phyloP scores from a whole-genome alignment of 2,113 vertebrate genomes.

The Balaenoptera acutorostrata region DNA sequence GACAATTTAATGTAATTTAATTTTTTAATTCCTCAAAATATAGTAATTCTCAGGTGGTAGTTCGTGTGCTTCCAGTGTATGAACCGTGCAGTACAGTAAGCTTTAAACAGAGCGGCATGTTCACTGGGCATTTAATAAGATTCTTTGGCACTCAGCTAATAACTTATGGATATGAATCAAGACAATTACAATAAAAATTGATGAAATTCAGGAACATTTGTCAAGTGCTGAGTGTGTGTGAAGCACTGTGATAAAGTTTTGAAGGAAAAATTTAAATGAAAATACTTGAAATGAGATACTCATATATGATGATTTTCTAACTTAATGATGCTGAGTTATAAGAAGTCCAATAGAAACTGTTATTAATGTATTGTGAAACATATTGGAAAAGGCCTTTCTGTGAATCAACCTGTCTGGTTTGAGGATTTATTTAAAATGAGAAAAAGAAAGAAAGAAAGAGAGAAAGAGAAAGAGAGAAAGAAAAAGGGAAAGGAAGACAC shows the following conservation, averaged over 20 bases:
- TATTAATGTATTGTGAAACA: not conserved
- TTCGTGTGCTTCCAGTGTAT: not conserved
- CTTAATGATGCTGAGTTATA: not conserved
- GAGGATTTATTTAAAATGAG: not conserved
- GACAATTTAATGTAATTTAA: not conserved
- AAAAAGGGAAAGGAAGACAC: not conserved
- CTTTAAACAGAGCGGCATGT: not conserved
- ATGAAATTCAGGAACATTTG: not conserved
- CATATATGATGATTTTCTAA: not conserved
- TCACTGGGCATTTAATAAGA: not conserved
- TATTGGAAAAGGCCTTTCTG: not conserved
- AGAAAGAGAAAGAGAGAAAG: not conserved
- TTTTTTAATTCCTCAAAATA: not conserved
- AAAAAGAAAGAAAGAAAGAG: not conserved
- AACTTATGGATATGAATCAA: not conserved
- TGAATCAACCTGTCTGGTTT: not conserved
- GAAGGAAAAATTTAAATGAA: not conserved
- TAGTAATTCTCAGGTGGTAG: not conserved
- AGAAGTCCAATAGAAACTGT: not conserved
- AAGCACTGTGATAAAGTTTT: not conserved
- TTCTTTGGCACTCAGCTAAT: not conserved
- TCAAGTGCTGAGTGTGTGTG: not conserved
- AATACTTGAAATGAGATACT: not conserved
- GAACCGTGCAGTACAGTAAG: not conserved
- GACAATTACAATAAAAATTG: not conserved